Evolutionary conservation across 2,113 vertebrate species (phyloP), one percentile per base, ranked within the genome.

Genomic region (Indicator indicator): DNA sequence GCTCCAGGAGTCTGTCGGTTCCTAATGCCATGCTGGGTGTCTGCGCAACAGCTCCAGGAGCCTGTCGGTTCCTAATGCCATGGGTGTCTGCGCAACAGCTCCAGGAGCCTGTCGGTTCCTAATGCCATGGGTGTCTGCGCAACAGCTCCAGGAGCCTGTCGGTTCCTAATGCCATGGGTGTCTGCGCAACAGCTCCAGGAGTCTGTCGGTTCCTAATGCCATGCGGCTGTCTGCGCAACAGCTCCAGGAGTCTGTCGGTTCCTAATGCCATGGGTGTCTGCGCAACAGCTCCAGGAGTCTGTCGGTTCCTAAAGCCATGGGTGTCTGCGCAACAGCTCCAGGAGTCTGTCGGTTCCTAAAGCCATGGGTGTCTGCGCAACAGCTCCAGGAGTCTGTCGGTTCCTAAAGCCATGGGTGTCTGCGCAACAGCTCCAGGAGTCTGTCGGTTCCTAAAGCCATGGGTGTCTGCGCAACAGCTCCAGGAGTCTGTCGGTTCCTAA

Each of bases 181-280:
- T 46, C 91, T 86, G 59, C 68, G 73, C 38, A 62, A 52, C 46
- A 83, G 95, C 18, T 1, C 18, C 83, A 60, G 60, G 83, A 91
- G 93, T 86, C 97, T 65, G 79, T 97, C 96, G 77, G 42, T 44
- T 44, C 42, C 95, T 90, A 81, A 94, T 94, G 86, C 94, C 14
- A 1, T 40, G 40, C 46, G n/a, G n/a, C 74, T 7, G 63, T 46
- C 91, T 85, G 60, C 69, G 74, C 40, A 60, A 50, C 44, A 83
- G 95, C 18, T 1, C 18, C 84, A 59, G 62, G 84, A 91, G 93
- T 86, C 97, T 65, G 79, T 97, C 96, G n/a, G n/a, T n/a, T n/a
- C n/a, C 36, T 36, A 36, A 36, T 7, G 36, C 36, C 36, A 36
- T 36, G 36, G 7, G 7, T 36, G 36, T 7, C 36, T 36, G 36